Conservation (phyloP, 2,888 invertebrate species). For the Pseudanteris insignis region DNA sequence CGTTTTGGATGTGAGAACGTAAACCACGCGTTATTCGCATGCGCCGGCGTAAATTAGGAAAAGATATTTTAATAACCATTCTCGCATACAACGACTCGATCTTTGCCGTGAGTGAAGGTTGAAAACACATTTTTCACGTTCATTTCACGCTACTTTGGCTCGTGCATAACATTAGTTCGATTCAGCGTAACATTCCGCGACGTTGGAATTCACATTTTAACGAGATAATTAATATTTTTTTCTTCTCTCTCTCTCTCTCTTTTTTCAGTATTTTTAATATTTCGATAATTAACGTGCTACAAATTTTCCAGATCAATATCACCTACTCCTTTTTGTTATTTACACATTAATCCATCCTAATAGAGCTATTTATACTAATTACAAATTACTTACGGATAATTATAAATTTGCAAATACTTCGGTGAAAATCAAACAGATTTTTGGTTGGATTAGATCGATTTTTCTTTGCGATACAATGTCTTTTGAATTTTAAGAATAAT, state of each 20-base stretch:
- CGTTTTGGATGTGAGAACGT: slow-evolving; percentile 21
- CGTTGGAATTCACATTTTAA: slow-evolving; percentile 22
- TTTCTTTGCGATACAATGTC: too few relatives aligned
- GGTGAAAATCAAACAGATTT: too few relatives aligned
- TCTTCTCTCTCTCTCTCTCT: neutral
- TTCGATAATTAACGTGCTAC: slow-evolving; percentile 7
- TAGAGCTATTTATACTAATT: too few relatives aligned
- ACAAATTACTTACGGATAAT: too few relatives aligned
- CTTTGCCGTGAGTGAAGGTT: slow-evolving; percentile 21
- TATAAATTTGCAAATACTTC: too few relatives aligned
- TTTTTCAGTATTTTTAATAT: too few relatives aligned
- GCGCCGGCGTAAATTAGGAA: slow-evolving; percentile 23
- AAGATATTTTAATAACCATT: slow-evolving; percentile 32
- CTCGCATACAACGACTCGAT: slow-evolving; percentile 10
- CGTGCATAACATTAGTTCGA: slow-evolving; percentile 27
- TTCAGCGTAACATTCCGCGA: slow-evolving; percentile 27
- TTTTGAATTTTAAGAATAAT: too few relatives aligned
- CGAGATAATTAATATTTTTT: slow-evolving; percentile 11
- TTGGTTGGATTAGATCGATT: too few relatives aligned
- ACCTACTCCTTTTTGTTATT: slow-evolving; percentile 2
- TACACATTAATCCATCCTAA: slow-evolving; percentile 9
- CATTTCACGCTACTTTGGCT: slow-evolving; percentile 25
- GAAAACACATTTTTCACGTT: slow-evolving; percentile 27
- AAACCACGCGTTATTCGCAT: slow-evolving; percentile 15
- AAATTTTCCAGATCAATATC: slow-evolving; percentile 10